Conservation (phyloP, 2,888 invertebrate genomes). For the Zygogramma bicolorata region DNA sequence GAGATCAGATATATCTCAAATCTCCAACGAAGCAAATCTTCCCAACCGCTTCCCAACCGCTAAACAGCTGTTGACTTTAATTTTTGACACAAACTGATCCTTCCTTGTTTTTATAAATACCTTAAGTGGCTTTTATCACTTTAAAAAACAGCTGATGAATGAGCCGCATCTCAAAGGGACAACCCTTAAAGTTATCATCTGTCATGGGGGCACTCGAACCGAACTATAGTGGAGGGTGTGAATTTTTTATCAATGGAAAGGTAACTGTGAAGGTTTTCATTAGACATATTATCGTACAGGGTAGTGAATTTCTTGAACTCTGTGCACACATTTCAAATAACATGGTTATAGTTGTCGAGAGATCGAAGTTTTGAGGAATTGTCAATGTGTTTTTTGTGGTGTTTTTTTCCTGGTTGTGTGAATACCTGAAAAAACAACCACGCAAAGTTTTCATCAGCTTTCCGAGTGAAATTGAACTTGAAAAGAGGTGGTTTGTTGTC, state of each 20-base stretch:
- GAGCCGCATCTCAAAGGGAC: conserved; percentile 26
- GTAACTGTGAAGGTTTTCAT: neutral
- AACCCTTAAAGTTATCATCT: conserved; percentile 26
- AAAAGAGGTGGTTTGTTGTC: too few species aligned
- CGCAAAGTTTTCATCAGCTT: too few species aligned
- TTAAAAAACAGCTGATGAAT: conserved; percentile 37
- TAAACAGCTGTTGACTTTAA: conserved; percentile 40
- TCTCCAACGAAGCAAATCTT: conserved; percentile 24
- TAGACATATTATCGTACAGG: neutral
- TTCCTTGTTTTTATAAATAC: conserved; percentile 34
- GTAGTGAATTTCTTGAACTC: too few species aligned
- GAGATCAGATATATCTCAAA: conserved; percentile 26
- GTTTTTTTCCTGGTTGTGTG: too few species aligned
- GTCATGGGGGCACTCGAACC: conserved; percentile 10
- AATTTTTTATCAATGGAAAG: neutral
- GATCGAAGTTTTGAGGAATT: too few species aligned
- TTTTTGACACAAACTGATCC: conserved; percentile 36
- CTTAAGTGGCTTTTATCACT: conserved; percentile 31
- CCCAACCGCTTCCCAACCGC: conserved; percentile 12
- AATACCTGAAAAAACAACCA: too few species aligned
- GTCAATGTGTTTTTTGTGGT: too few species aligned
- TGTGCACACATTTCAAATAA: too few species aligned
- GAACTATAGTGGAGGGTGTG: neutral
- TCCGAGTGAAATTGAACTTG: too few species aligned
- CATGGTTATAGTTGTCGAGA: too few species aligned